These are phyloP conservation scores for Capricornis sumatraensis DNA, from an alignment of 2,113 vertebrate species.

Conservation along the genomic window DNA sequence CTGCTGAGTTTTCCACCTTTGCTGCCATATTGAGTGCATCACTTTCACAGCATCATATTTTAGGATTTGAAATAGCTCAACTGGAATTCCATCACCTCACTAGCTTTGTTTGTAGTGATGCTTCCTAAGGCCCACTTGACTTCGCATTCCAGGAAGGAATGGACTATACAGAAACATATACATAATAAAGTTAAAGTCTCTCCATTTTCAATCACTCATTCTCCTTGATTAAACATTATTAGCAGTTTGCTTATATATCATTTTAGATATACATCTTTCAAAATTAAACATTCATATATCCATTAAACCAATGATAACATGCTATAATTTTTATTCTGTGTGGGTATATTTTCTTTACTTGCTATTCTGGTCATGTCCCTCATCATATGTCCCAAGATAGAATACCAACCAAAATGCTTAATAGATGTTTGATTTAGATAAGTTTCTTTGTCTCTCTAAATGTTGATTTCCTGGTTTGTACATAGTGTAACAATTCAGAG, in stretches of 20 bases:
- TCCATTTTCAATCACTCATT: not conserved
- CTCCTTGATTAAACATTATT: not conserved
- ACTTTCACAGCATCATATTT: not conserved
- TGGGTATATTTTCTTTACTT: not conserved
- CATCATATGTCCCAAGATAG: not conserved
- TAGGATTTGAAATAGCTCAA: not conserved
- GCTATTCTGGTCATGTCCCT: not conserved
- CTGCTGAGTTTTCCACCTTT: not conserved
- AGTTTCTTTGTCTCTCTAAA: not conserved
- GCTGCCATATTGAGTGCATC: not conserved
- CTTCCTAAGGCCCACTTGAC: not conserved
- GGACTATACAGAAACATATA: not conserved
- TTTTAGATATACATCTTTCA: not conserved
- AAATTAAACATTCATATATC: not conserved
- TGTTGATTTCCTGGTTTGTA: not conserved
- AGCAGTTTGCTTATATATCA: not conserved
- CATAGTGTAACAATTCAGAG: not conserved
- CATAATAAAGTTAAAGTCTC: not conserved
- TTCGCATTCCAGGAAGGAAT: not conserved
- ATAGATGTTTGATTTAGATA: not conserved
- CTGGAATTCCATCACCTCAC: not conserved
- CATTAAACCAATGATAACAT: not conserved
- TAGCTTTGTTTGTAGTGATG: not conserved
- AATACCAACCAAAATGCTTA: not conserved
- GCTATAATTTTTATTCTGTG: not conserved